A percentile compares a stretch with the other conserved stretches of the same genome.
phyloP scores from a whole-genome alignment of 2,113 vertebrate genomes.

The Rhinogobius similis region DNA sequence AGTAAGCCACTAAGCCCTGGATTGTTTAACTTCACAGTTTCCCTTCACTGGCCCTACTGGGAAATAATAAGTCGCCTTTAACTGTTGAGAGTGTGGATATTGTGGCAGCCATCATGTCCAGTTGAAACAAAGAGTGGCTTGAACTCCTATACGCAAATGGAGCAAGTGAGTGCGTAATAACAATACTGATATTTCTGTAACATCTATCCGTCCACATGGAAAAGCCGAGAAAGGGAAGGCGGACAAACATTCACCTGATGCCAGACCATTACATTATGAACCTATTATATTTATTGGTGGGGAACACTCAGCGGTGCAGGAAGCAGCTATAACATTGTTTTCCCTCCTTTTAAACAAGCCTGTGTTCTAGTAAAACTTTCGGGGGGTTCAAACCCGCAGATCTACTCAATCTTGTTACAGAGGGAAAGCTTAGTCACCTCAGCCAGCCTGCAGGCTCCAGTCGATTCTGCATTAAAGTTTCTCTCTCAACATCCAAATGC shows the following conservation, averaged over 20 bases:
- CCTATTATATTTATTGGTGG: conserved; percentile 71
- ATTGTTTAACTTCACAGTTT: conserved; percentile 62
- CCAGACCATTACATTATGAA: conserved; percentile 68
- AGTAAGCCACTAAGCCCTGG: conserved; percentile 32
- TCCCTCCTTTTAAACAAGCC: conserved; percentile 75
- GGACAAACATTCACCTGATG: conserved; percentile 66
- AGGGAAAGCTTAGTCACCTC: conserved; percentile 81
- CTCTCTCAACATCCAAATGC: conserved; percentile 19
- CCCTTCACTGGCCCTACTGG: conserved; percentile 42
- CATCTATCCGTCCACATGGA: conserved; percentile 60
- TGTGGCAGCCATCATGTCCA: conserved; percentile 41
- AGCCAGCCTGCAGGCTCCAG: conserved; percentile 54
- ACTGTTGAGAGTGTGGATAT: conserved; percentile 28
- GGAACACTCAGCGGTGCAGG: conserved; percentile 73
- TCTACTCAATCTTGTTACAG: conserved; percentile 70
- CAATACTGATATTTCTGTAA: conserved; percentile 61
- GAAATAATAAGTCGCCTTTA: conserved; percentile 62
- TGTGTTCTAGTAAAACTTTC: conserved; percentile 78
- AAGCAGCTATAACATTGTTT: conserved; percentile 77
- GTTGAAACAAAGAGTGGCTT: conserved; percentile 62
- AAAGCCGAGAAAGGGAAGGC: conserved; percentile 39
- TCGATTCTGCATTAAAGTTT: conserved; percentile 28
- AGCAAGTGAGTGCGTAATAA: conserved; percentile 69
- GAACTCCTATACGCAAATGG: conserved; percentile 56
- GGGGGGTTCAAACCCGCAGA: conserved; percentile 69